A percentile compares a stretch with the other conserved stretches of the same genome.
phyloP scores from a whole-genome alignment of 1,140 invertebrate genomes.

The Drosophila mauritiana region DNA sequence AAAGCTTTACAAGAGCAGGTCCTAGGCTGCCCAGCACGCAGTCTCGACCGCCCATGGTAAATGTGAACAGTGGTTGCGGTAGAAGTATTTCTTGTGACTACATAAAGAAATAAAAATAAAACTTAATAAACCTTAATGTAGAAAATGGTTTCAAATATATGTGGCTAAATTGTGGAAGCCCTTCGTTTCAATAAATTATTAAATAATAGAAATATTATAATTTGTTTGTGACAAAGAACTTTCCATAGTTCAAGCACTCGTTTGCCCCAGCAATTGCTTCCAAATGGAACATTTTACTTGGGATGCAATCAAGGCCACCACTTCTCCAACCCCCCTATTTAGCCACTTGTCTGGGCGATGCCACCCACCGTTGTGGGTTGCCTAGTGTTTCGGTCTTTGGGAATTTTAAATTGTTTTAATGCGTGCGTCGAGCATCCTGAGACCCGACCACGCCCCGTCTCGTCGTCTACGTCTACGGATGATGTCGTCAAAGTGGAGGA shows the following conservation, averaged over 20 bases:
- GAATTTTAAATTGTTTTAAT: slow-evolving; percentile 82
- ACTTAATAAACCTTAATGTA: no score
- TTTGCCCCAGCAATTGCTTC: background rate
- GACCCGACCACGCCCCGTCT: slow-evolving; percentile 55
- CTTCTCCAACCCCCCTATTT: background rate
- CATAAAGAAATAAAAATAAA: no score
- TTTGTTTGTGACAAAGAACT: no score
- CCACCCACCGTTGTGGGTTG: slow-evolving; percentile 34
- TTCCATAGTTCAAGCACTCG: background rate
- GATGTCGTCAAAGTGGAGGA: slow-evolving; percentile 66
- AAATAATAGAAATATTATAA: background rate
- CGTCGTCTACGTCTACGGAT: slow-evolving; percentile 43
- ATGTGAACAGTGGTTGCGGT: slow-evolving; percentile 40
- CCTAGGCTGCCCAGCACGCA: slow-evolving; percentile 23
- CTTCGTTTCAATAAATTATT: no score
- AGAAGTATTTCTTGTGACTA: no score
- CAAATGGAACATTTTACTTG: slow-evolving; percentile 16
- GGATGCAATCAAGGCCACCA: background rate
- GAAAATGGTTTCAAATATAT: no score
- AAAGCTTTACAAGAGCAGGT: slow-evolving; percentile 59
- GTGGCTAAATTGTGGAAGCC: no score
- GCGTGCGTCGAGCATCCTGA: slow-evolving; percentile 58
- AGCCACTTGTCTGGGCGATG: background rate
- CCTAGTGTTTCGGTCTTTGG: slow-evolving; percentile 56
- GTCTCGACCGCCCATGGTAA: slow-evolving; percentile 44